phyloP scores from a whole-genome alignment of 2,888 invertebrate genomes.

The Amphipoea lucens region DNA sequence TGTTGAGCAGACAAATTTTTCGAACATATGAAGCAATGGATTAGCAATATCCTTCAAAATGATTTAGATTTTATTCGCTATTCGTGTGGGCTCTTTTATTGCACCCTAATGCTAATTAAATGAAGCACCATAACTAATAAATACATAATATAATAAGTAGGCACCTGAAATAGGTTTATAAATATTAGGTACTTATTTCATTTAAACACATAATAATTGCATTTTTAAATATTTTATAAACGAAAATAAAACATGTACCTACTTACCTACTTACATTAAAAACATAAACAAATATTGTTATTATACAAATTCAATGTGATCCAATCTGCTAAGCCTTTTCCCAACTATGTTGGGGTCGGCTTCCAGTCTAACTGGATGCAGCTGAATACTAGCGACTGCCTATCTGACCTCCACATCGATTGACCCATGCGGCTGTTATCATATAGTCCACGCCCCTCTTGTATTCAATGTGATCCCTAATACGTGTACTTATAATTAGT shows the following conservation, averaged over 20 bases:
- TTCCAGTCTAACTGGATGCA: not conserved
- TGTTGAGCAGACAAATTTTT: not conserved
- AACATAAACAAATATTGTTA: too few relatives aligned
- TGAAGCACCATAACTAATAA: not conserved
- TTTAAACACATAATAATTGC: too few relatives aligned
- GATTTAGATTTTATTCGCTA: not conserved
- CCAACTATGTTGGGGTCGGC: not conserved
- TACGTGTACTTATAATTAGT: not conserved
- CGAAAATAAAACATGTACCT: too few relatives aligned
- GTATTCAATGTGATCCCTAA: too few relatives aligned
- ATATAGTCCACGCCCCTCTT: not conserved
- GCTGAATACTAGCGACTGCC: not conserved
- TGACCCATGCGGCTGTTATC: too few relatives aligned
- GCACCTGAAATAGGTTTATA: too few relatives aligned
- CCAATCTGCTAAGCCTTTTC: not conserved
- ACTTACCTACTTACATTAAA: too few relatives aligned
- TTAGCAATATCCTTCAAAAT: too few relatives aligned
- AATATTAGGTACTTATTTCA: too few relatives aligned
- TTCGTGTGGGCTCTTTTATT: conserved; percentile 1
- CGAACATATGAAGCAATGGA: not conserved
- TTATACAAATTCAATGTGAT: too few relatives aligned
- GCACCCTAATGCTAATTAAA: not conserved
- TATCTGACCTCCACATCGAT: not conserved
- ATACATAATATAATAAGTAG: too few relatives aligned
- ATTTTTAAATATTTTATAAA: too few relatives aligned